Conservation (phyloP, 2,113 vertebrate species). For the Eclectus roratus region DNA sequence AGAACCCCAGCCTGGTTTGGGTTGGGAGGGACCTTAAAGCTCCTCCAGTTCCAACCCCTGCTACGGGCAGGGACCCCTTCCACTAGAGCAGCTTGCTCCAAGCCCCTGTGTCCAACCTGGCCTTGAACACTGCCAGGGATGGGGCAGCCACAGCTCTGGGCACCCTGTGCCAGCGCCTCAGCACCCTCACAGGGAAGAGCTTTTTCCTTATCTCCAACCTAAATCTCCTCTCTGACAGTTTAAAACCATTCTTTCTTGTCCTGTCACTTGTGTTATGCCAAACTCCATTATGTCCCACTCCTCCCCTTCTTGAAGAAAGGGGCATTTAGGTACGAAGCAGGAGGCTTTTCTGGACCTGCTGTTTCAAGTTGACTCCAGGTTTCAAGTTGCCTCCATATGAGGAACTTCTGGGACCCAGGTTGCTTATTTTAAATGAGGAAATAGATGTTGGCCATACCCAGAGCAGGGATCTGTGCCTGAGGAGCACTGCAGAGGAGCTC, state of each 20-base stretch:
- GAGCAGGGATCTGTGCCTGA: background rate
- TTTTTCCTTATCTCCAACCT: background rate
- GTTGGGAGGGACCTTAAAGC: background rate
- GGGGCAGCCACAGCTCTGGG: background rate
- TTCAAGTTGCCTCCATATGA: background rate
- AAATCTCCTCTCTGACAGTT: background rate
- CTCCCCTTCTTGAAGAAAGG: background rate
- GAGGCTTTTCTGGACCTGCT: background rate
- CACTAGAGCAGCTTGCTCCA: no score
- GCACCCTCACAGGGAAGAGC: background rate
- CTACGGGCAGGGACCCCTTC: background rate
- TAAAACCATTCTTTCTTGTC: background rate
- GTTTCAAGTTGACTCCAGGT: background rate
- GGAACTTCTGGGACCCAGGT: background rate
- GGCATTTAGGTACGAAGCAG: background rate
- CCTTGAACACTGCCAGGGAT: no score
- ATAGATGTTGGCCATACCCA: fast-evolving
- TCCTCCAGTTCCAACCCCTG: background rate
- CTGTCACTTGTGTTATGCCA: background rate
- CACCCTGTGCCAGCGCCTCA: background rate
- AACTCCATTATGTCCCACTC: background rate
- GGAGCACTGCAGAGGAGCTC: background rate
- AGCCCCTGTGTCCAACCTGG: no score
- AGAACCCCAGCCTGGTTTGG: background rate
- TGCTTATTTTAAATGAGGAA: background rate